These are phyloP conservation scores for Lithobates sylvaticus DNA, from an alignment of 2,797 vertebrate genomes.

Conservation along the genomic window DNA sequence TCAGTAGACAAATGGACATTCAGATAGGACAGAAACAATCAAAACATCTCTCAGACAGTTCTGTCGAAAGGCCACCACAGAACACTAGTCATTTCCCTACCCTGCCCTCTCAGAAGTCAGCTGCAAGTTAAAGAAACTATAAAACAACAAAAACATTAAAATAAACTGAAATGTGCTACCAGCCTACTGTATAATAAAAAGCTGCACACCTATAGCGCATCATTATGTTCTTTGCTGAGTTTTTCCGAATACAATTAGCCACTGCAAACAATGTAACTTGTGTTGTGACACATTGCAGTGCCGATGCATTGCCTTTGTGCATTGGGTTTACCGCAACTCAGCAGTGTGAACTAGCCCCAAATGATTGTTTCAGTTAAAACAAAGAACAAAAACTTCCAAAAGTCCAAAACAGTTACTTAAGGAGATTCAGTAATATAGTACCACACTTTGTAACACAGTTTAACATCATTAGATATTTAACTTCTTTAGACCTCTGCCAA, in stretches of 20 bases:
- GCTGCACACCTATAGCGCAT: background rate
- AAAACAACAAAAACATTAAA: background rate
- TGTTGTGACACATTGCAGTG: too few relatives aligned
- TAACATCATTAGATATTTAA: slow-evolving; percentile 30
- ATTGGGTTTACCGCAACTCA: background rate
- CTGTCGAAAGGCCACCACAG: background rate
- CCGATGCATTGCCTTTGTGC: too few relatives aligned
- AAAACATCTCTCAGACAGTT: too few relatives aligned
- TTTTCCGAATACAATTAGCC: background rate
- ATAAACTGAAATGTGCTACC: too few relatives aligned
- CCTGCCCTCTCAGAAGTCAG: background rate
- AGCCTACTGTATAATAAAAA: too few relatives aligned
- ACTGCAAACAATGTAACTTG: too few relatives aligned
- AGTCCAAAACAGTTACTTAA: background rate
- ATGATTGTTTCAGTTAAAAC: background rate
- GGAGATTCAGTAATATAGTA: slow-evolving; percentile 19
- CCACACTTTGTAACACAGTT: slow-evolving; percentile 22
- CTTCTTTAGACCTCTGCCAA: slow-evolving; percentile 64
- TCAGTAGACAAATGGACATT: too few relatives aligned
- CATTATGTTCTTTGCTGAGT: background rate
- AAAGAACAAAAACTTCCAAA: too few relatives aligned
- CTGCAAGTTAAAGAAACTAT: background rate
- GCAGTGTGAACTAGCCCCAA: too few relatives aligned
- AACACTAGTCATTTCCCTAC: background rate
- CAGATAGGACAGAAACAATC: too few relatives aligned